Conservation (phyloP, 2,797 vertebrate species). For the Nyctalus aviator region DNA sequence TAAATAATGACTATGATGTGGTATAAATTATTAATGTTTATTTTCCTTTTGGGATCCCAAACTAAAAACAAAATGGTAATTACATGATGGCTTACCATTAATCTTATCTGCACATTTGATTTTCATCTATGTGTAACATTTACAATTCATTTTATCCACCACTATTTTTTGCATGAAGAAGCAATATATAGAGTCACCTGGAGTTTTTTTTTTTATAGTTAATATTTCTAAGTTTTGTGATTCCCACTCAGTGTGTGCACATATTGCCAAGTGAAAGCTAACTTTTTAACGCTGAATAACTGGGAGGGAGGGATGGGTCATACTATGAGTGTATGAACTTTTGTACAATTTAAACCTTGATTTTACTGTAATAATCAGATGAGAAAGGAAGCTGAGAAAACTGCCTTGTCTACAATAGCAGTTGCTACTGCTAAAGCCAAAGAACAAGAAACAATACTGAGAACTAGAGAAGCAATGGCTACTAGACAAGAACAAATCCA, state of each 20-base stretch:
- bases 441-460: slow-evolving; percentile 80
- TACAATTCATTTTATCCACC: slow-evolving; percentile 41
- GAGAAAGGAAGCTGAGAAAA: slow-evolving; percentile 88
- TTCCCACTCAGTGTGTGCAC: not conserved
- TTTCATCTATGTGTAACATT: slow-evolving; percentile 58
- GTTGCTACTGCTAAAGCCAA: slow-evolving; percentile 79
- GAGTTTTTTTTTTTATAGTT: slow-evolving; percentile 4
- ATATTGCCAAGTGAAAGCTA: slow-evolving; percentile 37
- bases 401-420: slow-evolving; percentile 81
- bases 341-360: slow-evolving; percentile 80
- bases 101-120: slow-evolving; percentile 39
- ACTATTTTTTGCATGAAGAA: slow-evolving; percentile 67
- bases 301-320: not conserved
- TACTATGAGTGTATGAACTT: slow-evolving; percentile 56
- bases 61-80: slow-evolving; percentile 55
- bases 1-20: slow-evolving; percentile 65
- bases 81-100: slow-evolving; percentile 28
- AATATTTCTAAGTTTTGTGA: slow-evolving; percentile 60
- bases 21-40: slow-evolving; percentile 69
- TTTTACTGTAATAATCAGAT: slow-evolving; percentile 88
- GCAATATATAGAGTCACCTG: not conserved
- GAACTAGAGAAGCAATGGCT: slow-evolving; percentile 79
- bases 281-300: slow-evolving; percentile 54
- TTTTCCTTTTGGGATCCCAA: slow-evolving; percentile 58
- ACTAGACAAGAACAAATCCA: slow-evolving; percentile 81